These are phyloP conservation scores for Teleogryllus occipitalis DNA, from an alignment of 1,140 invertebrate species.

Conservation along the genomic window DNA sequence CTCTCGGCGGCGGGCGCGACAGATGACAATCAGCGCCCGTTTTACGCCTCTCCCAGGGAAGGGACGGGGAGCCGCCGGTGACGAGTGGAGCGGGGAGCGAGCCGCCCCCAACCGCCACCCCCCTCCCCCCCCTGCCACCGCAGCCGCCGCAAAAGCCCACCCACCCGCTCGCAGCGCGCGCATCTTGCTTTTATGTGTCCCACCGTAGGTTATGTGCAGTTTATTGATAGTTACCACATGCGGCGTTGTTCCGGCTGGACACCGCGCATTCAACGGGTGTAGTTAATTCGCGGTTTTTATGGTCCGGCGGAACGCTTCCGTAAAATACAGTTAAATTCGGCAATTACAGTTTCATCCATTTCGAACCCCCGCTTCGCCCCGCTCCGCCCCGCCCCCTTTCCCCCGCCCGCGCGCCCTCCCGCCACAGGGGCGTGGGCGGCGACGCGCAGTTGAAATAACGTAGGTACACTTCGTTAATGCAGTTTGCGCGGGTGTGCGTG, in stretches of 20 bases:
- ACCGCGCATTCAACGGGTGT: neutral
- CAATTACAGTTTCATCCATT: neutral
- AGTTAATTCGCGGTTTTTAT: neutral
- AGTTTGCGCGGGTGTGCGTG: neutral
- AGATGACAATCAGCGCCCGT: too few relatives aligned
- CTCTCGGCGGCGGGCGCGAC: too few relatives aligned
- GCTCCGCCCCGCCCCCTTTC: neutral
- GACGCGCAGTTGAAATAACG: neutral
- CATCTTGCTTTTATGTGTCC: neutral
- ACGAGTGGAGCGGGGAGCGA: too few relatives aligned
- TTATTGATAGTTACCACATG: conserved; percentile 5
- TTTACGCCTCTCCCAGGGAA: too few relatives aligned
- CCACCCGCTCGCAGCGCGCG: too few relatives aligned
- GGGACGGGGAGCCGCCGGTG: too few relatives aligned
- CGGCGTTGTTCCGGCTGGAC: neutral
- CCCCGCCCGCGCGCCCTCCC: too few relatives aligned
- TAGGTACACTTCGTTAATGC: neutral
- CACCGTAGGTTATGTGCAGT: neutral
- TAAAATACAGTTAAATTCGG: conserved; percentile 1
- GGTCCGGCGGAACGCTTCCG: neutral
- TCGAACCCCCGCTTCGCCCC: neutral
- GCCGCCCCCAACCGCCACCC: too few relatives aligned
- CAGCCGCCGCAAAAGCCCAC: too few relatives aligned
- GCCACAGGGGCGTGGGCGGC: neutral
- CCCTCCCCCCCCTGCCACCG: too few relatives aligned